Conservation (phyloP, 2,113 vertebrate species). For the Proterorhinus semilunaris region DNA sequence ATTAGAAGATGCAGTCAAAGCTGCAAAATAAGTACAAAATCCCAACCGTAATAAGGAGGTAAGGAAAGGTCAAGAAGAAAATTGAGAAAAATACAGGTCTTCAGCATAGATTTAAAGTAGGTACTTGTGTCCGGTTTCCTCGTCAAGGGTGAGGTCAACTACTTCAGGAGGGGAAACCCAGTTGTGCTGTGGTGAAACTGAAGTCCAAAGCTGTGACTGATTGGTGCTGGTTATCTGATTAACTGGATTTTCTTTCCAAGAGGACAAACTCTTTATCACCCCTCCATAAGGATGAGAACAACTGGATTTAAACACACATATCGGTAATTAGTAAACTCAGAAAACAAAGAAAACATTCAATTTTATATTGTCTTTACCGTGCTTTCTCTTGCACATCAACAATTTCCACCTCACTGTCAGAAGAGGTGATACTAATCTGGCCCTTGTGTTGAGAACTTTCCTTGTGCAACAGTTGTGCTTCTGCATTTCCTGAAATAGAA, state of each 20-base stretch:
- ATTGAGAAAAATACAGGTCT: conserved; percentile 42
- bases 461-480: conserved; percentile 79
- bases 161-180: conserved; percentile 93
- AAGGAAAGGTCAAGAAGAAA: conserved; percentile 54
- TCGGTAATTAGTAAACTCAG: conserved; percentile 2
- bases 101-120: conserved; percentile 87
- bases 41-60: conserved; percentile 49
- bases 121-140: conserved; percentile 91
- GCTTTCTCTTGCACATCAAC: conserved; percentile 93
- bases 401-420: conserved; percentile 96
- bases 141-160: conserved; percentile 96
- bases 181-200: conserved; percentile 85
- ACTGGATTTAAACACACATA: conserved; percentile 62
- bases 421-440: conserved; percentile 88
- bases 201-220: conserved; percentile 86
- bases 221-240: conserved; percentile 77
- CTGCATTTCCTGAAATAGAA: conserved; percentile 80
- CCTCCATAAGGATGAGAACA: conserved; percentile 89
- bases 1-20: conserved; percentile 54
- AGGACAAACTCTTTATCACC: conserved; percentile 93
- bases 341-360: not conserved
- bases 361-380: conserved; percentile 74
- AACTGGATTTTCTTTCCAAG: conserved; percentile 85
- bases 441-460: conserved; percentile 81
- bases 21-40: conserved; percentile 60